Conservation (phyloP, 1,140 invertebrate species). For the Sitobion miscanthi region DNA sequence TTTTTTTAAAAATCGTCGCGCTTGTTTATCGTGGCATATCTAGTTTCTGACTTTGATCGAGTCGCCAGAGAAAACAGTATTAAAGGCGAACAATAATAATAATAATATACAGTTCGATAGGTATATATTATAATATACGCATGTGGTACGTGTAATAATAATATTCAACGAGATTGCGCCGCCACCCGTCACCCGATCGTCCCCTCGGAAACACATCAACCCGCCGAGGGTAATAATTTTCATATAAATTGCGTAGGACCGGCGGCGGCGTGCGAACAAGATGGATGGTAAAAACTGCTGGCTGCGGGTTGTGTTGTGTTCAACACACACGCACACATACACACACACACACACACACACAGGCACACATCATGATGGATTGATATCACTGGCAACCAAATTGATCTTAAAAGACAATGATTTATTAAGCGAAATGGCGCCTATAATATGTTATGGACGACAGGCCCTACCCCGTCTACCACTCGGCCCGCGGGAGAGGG, state of each 20-base stretch:
- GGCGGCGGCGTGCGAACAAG: constrained; percentile 18
- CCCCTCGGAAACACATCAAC: neutral
- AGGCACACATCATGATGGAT: constrained; percentile 36
- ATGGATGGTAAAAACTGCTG: constrained; percentile 49
- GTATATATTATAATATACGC: neutral
- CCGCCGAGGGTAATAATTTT: constrained; percentile 41
- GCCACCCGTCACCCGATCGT: neutral
- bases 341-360: neutral
- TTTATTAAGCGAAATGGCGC: constrained; percentile 55
- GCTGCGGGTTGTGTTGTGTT: constrained; percentile 41
- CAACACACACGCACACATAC: neutral
- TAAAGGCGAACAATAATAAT: too few relatives aligned
- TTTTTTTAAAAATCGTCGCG: neutral
- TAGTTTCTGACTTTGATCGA: constrained; percentile 42
- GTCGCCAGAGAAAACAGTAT: neutral
- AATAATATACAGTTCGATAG: neutral
- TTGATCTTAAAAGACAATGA: constrained; percentile 55
- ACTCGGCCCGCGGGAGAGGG: neutral
- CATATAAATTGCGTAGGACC: constrained; percentile 36
- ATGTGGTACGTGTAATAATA: neutral
- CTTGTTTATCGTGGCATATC: constrained; percentile 22
- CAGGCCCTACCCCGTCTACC: neutral
- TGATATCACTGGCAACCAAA: constrained; percentile 54
- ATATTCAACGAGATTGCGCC: neutral
- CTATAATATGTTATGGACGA: constrained; percentile 54